Evolutionary conservation across 2,113 vertebrate genomes (phyloP).

Genomic region (Ptyas mucosa): DNA sequence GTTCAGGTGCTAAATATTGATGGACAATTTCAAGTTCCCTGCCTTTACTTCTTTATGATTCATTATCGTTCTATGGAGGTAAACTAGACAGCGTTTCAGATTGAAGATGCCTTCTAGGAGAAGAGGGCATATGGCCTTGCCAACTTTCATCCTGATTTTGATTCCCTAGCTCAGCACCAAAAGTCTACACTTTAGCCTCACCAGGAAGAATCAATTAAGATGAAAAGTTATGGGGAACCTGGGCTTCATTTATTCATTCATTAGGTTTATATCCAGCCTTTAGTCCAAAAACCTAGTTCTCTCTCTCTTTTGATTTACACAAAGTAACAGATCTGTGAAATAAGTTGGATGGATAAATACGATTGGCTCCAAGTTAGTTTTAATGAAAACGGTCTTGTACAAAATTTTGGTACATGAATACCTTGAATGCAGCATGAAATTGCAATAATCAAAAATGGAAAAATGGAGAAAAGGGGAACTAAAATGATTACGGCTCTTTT

Average conservation of each 20-base stretch:
- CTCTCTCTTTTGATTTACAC: background rate
- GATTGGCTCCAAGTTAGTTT: background rate
- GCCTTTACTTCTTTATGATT: background rate
- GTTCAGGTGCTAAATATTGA: background rate
- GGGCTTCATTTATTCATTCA: background rate
- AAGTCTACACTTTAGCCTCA: background rate
- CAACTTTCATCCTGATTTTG: background rate
- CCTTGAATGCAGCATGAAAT: background rate
- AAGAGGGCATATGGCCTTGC: background rate
- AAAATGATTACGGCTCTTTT: background rate
- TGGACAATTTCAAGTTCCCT: background rate
- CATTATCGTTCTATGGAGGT: background rate
- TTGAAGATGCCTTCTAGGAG: background rate
- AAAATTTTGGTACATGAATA: background rate
- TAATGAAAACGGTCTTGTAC: background rate
- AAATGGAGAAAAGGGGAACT: background rate
- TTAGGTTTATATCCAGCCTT: background rate
- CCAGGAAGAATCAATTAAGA: background rate
- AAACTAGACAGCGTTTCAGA: background rate
- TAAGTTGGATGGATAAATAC: background rate
- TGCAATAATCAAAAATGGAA: background rate
- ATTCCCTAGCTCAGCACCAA: background rate
- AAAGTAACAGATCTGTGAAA: background rate
- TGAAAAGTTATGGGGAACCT: background rate
- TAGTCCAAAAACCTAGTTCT: background rate